These are phyloP conservation scores for Coracias cyanogaster DNA, from an alignment of 2,797 vertebrate species.

Conservation along the genomic window DNA sequence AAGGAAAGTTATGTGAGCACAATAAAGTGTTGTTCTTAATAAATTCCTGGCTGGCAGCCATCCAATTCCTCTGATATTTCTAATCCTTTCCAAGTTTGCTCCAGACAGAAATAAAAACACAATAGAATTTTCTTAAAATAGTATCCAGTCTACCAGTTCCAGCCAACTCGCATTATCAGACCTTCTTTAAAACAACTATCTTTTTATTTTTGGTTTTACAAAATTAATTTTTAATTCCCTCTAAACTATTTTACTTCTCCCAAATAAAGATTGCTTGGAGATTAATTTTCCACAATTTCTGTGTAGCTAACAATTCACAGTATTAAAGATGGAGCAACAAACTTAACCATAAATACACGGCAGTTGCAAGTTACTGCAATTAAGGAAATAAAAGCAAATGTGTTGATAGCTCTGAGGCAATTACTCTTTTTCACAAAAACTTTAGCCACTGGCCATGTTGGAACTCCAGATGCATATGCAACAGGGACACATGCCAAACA, in stretches of 20 bases:
- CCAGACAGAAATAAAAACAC: slow-evolving; percentile 30
- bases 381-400: background rate
- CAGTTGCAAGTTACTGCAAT: background rate
- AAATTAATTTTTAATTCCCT: background rate
- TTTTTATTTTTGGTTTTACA: background rate
- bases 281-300: background rate
- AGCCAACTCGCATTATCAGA: background rate
- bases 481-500: background rate
- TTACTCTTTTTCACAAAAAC: background rate
- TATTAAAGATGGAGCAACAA: background rate
- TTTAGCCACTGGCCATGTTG: background rate
- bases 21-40: slow-evolving; percentile 44
- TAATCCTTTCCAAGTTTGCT: background rate
- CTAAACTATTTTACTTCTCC: background rate
- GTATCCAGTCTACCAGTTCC: background rate
- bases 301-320: background rate
- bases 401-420: background rate
- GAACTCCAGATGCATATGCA: background rate
- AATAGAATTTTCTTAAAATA: slow-evolving; percentile 6
- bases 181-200: background rate
- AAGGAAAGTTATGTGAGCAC: slow-evolving; percentile 12
- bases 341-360: background rate
- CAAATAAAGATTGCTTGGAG: background rate
- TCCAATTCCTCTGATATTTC: background rate
- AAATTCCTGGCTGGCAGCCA: background rate